Base-by-base conservation (phyloP, 64 coral and sea anemone genomes). In the Montipora efflorescens region DNA sequence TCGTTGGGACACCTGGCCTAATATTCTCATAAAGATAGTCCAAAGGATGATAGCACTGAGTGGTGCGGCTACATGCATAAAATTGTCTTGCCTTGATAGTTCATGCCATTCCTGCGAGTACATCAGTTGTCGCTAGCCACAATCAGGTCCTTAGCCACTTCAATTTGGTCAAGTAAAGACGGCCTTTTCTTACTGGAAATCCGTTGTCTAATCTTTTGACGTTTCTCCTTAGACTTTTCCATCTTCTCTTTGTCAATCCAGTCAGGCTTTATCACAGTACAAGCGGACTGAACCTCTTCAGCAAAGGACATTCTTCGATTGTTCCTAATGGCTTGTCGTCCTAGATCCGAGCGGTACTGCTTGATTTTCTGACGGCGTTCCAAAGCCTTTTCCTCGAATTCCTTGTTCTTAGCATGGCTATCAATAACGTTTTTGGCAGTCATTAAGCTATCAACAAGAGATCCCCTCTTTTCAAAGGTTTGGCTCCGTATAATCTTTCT, bases 401-500 rank as follows among this genome's bases (percentile, higher is more conserved):
- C 9, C 11, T 86, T 86, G 47, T 72, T 86, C 45, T 86, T 71
- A 1, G 62, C 16, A 71, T 71, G 19, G 0, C 18, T 64, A 4
- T 86, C 82, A 20, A 86, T 86, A 9, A 86, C 8, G 5, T 4
- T 7, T 49, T 86, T 86, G 28, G 82, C 82, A 49, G 28, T 11
- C 16, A 46, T 10, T 7, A 86, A 7, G 47, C 62, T 51, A 19
- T 70, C 19, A 48, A 47, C 9, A 50, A 86, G 44, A 11, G 82
- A 71, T 4, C 8, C 19, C 4, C 18, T 70, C n/a, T 16, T 86
- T 51, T 70, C 36, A 19, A 45, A 70, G 22, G 82, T 86, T 13
- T 69, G 43, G 16, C 7, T 45, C 8, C 21, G 46, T 5, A 86
- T 86, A 48, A 70, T 86, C 82, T 86, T 86, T 46, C 82, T 86